These are phyloP conservation scores for Nemotelus pantherinus DNA, from an alignment of 2,888 invertebrate genomes.

Conservation along the genomic window DNA sequence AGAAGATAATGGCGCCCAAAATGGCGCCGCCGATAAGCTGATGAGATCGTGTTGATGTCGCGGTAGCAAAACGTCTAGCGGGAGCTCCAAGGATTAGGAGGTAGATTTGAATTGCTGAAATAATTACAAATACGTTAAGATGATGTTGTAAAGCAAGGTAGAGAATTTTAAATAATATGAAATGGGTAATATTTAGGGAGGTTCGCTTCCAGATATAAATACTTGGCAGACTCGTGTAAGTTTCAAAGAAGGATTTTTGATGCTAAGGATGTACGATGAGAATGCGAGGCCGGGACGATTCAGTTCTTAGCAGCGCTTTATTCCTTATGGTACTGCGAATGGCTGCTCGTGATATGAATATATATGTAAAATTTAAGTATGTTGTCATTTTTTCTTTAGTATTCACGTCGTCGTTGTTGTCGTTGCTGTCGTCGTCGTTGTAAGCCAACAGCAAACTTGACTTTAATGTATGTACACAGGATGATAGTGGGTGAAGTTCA, in stretches of 20 bases:
- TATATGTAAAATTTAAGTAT: constrained; percentile 25
- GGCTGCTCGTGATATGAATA: constrained; percentile 36
- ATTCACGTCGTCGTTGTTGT: not conserved
- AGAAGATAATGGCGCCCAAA: not conserved
- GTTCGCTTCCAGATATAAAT: too few relatives aligned
- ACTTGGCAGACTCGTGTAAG: too few relatives aligned
- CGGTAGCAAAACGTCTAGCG: not conserved
- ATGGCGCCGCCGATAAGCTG: not conserved
- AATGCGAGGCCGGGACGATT: not conserved
- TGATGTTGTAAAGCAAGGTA: constrained; percentile 35
- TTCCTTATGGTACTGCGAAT: constrained; percentile 35
- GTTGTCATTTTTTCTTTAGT: constrained; percentile 22
- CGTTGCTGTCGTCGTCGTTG: not conserved
- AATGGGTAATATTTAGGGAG: constrained; percentile 1
- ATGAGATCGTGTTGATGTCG: not conserved
- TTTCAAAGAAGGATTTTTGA: too few relatives aligned
- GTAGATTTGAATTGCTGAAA: constrained; percentile 42
- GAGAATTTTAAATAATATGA: constrained; percentile 28
- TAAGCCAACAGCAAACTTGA: constrained; percentile 15
- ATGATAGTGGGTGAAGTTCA: not conserved
- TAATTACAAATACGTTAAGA: constrained; percentile 36
- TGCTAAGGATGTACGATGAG: too few relatives aligned
- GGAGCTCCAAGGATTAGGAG: not conserved
- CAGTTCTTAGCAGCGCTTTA: constrained; percentile 1
- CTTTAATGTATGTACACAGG: not conserved